These are phyloP conservation scores for Anarsia innoxiella DNA, from an alignment of 2,888 invertebrate species.

Conservation along the genomic window DNA sequence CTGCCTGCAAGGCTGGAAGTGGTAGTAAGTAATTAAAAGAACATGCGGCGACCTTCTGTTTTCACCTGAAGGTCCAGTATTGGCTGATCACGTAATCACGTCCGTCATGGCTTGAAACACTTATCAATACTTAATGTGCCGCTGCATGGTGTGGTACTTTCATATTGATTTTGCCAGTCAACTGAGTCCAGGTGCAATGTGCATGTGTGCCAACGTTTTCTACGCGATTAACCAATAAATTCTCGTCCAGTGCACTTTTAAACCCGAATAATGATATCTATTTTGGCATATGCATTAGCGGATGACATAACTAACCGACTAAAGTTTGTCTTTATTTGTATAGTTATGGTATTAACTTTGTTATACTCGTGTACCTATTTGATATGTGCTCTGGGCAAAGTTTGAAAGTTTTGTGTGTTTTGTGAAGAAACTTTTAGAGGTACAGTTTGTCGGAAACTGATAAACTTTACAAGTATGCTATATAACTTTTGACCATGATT, in stretches of 20 bases:
- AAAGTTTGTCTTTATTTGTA: no score
- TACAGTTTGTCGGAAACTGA: no score
- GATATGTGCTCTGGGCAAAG: no score
- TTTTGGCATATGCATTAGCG: not conserved
- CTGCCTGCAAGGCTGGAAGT: no score
- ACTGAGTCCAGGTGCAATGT: conserved; percentile 27
- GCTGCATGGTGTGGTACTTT: conserved; percentile 27
- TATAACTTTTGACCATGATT: no score
- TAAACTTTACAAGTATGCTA: no score
- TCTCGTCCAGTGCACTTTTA: conserved; percentile 1
- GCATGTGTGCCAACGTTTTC: conserved; percentile 10
- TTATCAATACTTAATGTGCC: conserved; percentile 36
- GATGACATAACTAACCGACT: no score
- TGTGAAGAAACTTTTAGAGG: no score
- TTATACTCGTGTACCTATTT: no score
- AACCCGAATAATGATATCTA: conserved; percentile 1
- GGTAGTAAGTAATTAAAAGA: no score
- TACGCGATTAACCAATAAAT: conserved; percentile 7
- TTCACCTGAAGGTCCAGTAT: not conserved
- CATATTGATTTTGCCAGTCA: conserved; percentile 49
- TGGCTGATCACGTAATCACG: not conserved
- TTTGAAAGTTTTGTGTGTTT: no score
- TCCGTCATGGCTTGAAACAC: conserved; percentile 20
- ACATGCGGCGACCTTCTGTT: not conserved
- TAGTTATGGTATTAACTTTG: no score